A percentile compares a stretch with the other conserved stretches of the same genome.
These are phyloP conservation scores for Pangasius krempfi DNA, from an alignment of 2,797 vertebrate genomes.

Conservation along the genomic window DNA sequence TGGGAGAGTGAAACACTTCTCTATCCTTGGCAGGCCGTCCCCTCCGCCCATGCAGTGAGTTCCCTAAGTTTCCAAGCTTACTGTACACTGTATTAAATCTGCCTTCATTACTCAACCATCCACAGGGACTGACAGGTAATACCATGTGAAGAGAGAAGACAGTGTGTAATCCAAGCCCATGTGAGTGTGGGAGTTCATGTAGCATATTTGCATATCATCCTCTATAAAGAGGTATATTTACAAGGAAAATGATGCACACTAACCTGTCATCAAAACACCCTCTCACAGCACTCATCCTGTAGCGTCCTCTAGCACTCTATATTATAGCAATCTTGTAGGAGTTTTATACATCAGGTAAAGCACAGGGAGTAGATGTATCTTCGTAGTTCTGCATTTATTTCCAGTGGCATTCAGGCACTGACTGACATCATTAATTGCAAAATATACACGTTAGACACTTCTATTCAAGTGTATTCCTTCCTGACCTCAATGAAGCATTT, in stretches of 20 bases:
- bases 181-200: conserved; percentile 57
- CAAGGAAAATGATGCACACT: not conserved
- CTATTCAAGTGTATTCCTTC: not conserved
- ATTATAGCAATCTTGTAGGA: not conserved
- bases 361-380: not conserved
- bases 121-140: conserved; percentile 41
- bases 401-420: not conserved
- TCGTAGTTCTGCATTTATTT: not conserved
- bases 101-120: conserved; percentile 54
- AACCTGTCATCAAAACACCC: not conserved
- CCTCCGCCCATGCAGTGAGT: conserved; percentile 33
- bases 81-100: conserved; percentile 39
- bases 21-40: conserved; percentile 34
- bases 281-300: not conserved
- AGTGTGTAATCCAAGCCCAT: conserved; percentile 49
- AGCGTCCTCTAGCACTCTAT: not conserved
- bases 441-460: not conserved
- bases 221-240: conserved; percentile 17
- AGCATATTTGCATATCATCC: conserved; percentile 20
- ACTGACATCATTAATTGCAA: no score
- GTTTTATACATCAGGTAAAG: conserved; percentile 5
- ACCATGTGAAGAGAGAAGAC: conserved; percentile 48
- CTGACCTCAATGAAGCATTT: not conserved
- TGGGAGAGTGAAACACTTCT: conserved; percentile 46
- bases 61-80: conserved; percentile 33